A percentile compares a stretch with the other conserved stretches of the same genome.
phyloP scores from a whole-genome alignment of 2,797 vertebrate genomes.

The Etheostoma nigrum region DNA sequence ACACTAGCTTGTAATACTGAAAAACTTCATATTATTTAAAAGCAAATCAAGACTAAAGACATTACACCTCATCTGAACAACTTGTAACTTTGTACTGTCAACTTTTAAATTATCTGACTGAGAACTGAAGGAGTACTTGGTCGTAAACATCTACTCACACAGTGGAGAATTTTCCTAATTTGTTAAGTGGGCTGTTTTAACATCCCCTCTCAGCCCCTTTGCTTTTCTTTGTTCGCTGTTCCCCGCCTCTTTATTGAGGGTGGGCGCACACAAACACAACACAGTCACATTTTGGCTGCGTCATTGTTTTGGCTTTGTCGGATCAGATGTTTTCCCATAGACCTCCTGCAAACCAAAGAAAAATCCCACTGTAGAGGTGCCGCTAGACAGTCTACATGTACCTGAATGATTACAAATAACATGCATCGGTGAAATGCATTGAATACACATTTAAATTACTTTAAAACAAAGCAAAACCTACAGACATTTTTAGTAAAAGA shows the following conservation, averaged over 20 bases:
- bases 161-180: slow-evolving; percentile 66
- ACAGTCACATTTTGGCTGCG: slow-evolving; percentile 38
- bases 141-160: slow-evolving; percentile 45
- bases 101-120: slow-evolving; percentile 19
- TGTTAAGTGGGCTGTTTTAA: slow-evolving; percentile 69
- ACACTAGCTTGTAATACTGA: neutral
- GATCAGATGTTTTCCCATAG: slow-evolving; percentile 70
- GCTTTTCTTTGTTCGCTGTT: slow-evolving; percentile 66
- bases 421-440: neutral
- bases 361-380: slow-evolving; percentile 34
- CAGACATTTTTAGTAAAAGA: neutral
- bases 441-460: neutral
- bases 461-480: neutral
- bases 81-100: neutral
- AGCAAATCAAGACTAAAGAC: slow-evolving; percentile 2
- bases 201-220: slow-evolving; percentile 54
- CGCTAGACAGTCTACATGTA: slow-evolving; percentile 7
- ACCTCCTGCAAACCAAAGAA: slow-evolving; percentile 61
- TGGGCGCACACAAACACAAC: slow-evolving; percentile 55
- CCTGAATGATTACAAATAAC: slow-evolving; percentile 20
- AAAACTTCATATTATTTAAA: slow-evolving; percentile 12
- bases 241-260: slow-evolving; percentile 51
- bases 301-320: slow-evolving; percentile 78
- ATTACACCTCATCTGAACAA: neutral
- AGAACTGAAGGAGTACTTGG: slow-evolving; percentile 20